Conservation (phyloP, 2,113 vertebrate species). For the Pyrgilauda ruficollis region DNA sequence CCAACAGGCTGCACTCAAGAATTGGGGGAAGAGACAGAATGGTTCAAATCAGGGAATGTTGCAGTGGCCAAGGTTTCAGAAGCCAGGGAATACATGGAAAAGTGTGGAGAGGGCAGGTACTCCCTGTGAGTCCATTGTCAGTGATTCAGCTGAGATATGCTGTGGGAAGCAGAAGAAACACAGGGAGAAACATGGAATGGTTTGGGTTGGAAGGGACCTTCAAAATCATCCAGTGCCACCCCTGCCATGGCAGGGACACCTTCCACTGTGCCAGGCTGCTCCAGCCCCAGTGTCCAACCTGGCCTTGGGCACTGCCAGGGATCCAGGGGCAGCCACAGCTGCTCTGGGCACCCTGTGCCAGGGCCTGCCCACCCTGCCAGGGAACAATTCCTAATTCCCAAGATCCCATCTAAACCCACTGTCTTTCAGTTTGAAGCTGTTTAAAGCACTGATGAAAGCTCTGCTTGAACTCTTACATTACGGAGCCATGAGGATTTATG, state of each 20-base stretch:
- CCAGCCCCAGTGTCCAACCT: neutral
- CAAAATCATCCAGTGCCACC: accelerated
- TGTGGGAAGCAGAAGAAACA: neutral
- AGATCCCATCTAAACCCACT: accelerated
- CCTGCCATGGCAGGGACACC: neutral
- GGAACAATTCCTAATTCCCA: neutral
- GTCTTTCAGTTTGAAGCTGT: neutral
- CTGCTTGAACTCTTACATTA: neutral
- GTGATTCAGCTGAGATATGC: neutral
- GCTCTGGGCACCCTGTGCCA: neutral
- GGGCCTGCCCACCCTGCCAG: neutral
- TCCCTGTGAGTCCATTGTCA: neutral
- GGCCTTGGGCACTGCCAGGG: neutral
- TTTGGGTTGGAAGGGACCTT: neutral
- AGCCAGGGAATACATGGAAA: neutral
- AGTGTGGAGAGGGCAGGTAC: neutral
- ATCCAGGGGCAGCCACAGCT: neutral
- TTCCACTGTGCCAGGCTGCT: neutral
- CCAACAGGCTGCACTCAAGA: neutral
- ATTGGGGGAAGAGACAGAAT: neutral
- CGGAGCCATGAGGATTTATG: neutral
- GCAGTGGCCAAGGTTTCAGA: neutral
- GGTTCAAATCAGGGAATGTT: neutral
- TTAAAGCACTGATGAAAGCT: neutral
- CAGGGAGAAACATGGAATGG: neutral